A percentile compares a stretch with the other conserved stretches of the same genome.
phyloP scores from a whole-genome alignment of 2,797 vertebrate genomes.

The Thunnus albacares region DNA sequence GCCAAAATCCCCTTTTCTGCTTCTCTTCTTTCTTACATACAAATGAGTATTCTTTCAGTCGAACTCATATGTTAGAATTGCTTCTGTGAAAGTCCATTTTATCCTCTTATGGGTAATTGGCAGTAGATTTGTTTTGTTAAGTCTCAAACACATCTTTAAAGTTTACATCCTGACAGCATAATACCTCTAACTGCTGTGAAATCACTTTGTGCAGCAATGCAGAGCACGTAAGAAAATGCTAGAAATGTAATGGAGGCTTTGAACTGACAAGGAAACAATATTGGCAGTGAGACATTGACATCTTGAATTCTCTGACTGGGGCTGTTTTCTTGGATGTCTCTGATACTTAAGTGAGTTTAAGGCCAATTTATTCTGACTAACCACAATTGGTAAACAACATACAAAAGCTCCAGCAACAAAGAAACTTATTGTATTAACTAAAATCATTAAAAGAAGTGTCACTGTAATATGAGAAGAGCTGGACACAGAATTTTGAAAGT shows the following conservation, averaged over 20 bases:
- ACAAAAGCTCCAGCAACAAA: not conserved
- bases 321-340: constrained; percentile 23
- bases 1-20: constrained; percentile 69
- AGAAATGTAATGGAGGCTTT: constrained; percentile 55
- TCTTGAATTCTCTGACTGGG: not conserved
- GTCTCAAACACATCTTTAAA: constrained; percentile 72
- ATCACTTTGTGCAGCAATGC: constrained; percentile 58
- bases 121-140: constrained; percentile 74
- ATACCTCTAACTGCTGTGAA: constrained; percentile 62
- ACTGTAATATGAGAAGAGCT: not conserved
- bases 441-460: not conserved
- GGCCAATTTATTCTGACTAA: constrained; percentile 7
- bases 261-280: constrained; percentile 43
- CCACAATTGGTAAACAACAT: not conserved
- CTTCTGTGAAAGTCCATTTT: constrained; percentile 61
- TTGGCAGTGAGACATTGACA: constrained; percentile 16
- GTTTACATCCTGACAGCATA: constrained; percentile 68
- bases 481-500: constrained; percentile 24
- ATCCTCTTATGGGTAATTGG: constrained; percentile 67
- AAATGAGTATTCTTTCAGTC: constrained; percentile 75
- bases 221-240: constrained; percentile 47
- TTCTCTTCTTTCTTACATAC: constrained; percentile 73
- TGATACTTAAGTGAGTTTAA: constrained; percentile 2
- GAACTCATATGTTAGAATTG: constrained; percentile 63
- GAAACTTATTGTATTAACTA: not conserved